Evolutionary conservation across 2,797 vertebrate species (phyloP).

Genomic region (Naso thynnoides): DNA sequence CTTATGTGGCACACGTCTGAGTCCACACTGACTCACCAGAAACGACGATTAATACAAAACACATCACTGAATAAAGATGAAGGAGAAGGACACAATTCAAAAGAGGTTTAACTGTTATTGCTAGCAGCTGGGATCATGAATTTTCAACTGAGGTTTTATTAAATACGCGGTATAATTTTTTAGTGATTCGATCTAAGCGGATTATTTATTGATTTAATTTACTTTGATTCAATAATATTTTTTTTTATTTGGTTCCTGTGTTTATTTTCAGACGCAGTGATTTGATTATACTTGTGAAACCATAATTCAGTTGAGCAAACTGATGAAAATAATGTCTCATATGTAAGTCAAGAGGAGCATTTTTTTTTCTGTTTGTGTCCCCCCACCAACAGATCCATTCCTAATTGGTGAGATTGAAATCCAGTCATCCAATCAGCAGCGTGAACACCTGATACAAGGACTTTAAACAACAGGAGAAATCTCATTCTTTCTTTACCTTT

Average conservation of each 20-base stretch:
- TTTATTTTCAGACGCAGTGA: neutral
- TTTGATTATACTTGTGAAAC: neutral
- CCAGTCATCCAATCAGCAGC: neutral
- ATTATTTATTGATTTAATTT: neutral
- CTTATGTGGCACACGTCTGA: constrained; percentile 11
- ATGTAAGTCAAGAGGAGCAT: neutral
- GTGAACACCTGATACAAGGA: neutral
- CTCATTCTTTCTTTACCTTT: neutral
- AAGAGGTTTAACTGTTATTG: neutral
- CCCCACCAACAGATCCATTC: neutral
- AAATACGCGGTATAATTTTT: neutral
- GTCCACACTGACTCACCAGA: constrained; percentile 13
- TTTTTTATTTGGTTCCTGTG: neutral
- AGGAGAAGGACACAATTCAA: constrained; percentile 11
- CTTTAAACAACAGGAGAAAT: neutral
- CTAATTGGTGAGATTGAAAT: neutral
- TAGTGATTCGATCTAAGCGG: neutral
- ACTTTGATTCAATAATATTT: neutral
- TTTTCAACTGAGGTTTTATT: neutral
- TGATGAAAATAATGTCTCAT: neutral
- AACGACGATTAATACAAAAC: constrained; percentile 25
- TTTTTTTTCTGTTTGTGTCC: neutral
- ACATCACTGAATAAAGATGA: constrained; percentile 33
- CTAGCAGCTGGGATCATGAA: neutral
- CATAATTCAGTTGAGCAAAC: neutral